Percentiles rank a stretch among this genome's conserved stretches.
phyloP scores from a whole-genome alignment of 1,140 invertebrate species.

The Drosophila varians region DNA sequence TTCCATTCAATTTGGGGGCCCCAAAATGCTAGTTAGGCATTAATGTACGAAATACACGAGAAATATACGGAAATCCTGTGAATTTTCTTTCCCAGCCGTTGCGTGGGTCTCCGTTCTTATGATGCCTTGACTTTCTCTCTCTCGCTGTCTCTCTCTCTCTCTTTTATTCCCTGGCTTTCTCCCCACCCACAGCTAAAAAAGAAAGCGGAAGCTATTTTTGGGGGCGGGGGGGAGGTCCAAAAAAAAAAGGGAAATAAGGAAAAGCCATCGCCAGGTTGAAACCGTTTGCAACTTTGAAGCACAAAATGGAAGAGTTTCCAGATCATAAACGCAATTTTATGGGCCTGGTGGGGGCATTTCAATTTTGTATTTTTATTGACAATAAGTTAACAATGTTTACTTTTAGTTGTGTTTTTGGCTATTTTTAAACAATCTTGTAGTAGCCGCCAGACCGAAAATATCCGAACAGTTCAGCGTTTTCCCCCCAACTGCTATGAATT shows the following conservation, averaged over 20 bases:
- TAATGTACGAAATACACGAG: conserved; percentile 66
- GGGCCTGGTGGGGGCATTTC: conserved; percentile 47
- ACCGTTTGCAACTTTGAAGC: conserved; percentile 39
- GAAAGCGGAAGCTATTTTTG: conserved; percentile 37
- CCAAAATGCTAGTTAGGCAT: conserved; percentile 60
- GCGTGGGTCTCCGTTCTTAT: conserved; percentile 54
- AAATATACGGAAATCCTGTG: conserved; percentile 72
- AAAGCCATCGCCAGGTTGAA: conserved; percentile 17
- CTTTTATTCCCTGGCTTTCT: background rate
- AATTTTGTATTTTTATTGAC: conserved; percentile 74
- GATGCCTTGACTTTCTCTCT: conserved; percentile 33
- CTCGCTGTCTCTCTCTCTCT: conserved; percentile 7
- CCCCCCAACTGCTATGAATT: conserved; percentile 1
- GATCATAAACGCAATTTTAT: conserved; percentile 73
- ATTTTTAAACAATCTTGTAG: conserved; percentile 60
- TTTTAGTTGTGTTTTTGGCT: conserved; percentile 59
- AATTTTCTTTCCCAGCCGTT: conserved; percentile 47
- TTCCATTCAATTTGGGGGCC: conserved; percentile 37
- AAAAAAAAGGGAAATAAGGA: background rate
- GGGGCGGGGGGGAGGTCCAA: too few species aligned
- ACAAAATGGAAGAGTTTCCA: conserved; percentile 53
- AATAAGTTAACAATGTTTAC: conserved; percentile 80
- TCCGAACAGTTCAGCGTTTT: conserved; percentile 3
- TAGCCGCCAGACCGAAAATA: conserved; percentile 12
- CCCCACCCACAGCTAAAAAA: background rate